Evolutionary conservation across 2,888 invertebrate species (phyloP).

Genomic region (Amphipoea oculea): DNA sequence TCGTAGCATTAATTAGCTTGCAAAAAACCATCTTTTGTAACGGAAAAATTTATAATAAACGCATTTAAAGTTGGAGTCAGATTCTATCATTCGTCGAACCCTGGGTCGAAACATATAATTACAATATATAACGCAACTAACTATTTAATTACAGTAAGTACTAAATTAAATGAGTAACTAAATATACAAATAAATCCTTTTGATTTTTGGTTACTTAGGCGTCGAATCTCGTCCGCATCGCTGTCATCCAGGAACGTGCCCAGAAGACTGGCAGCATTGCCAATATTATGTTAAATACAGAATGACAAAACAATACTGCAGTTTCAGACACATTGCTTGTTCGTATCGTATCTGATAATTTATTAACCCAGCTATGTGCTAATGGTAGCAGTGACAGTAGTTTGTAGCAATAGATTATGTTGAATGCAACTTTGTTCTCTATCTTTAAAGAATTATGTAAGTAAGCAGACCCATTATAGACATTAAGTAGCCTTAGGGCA

Average conservation of each 20-base stretch:
- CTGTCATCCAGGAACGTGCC: not conserved
- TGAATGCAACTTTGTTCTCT: not conserved
- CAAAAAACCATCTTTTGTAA: too few relatives aligned
- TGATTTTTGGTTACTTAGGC: not conserved
- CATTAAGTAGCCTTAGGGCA: constrained; percentile 1
- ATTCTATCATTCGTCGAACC: too few relatives aligned
- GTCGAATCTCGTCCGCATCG: not conserved
- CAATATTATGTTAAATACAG: not conserved
- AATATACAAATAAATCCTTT: not conserved
- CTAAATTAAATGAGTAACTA: too few relatives aligned
- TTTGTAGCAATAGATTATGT: constrained; percentile 9
- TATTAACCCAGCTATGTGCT: constrained; percentile 2
- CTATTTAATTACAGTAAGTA: too few relatives aligned
- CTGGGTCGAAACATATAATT: too few relatives aligned
- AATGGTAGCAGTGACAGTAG: constrained; percentile 27
- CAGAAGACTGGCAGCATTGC: too few relatives aligned
- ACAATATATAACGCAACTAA: not conserved
- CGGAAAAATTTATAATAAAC: too few relatives aligned
- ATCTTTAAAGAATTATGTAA: constrained; percentile 5
- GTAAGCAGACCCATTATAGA: not conserved
- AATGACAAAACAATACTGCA: constrained; percentile 16
- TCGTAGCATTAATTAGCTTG: too few relatives aligned
- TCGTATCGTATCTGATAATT: constrained; percentile 8
- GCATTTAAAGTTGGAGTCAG: too few relatives aligned
- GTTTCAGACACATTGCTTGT: constrained; percentile 3